Base-by-base conservation (phyloP, 2,113 vertebrate genomes). In the Drymodes brunneopygia region DNA sequence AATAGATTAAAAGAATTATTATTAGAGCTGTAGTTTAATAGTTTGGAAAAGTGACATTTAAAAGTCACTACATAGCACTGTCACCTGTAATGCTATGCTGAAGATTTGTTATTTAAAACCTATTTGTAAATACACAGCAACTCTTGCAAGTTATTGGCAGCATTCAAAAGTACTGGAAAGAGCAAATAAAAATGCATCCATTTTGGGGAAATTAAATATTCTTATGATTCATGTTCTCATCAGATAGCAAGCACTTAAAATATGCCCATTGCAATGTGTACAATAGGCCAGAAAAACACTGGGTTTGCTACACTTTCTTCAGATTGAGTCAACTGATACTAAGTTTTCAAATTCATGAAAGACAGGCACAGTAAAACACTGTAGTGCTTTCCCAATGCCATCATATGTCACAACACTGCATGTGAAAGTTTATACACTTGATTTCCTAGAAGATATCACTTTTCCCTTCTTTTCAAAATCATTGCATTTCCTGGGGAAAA, bases 1-100 rank as follows among this genome's bases (percentile, higher is more conserved):
- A 92, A 90, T 10, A 91, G 70, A 94, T 90, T 67, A 91, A 45
- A 93, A 60, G 8, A 57, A 87, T 86, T 90, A 67, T 81, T 90
- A 81, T 85, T 93, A 82, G 33, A 86, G 56, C 23, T 77, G 28
- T 23, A 78, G 65, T 69, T 86, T 65, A 94, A 89, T 33, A 53
- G n/a, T 75, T 88, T 53, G 64, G 69, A 93, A 94, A 95, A 95
- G 12, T 53, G 61, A 81, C 64, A 84, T 74, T 88, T 88, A 61
- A 58, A 73, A 94, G 44, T 53, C 16, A 6, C 35, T 67, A 56
- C 20, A 29, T 79, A 88, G 67, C n/a, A 51, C 67, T 64, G 40
- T 51, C 36, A 73, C 42, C 31, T 83, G 33, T 65, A 94, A 88
- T 3, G 18, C n/a, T 69, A 35, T 22, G 45, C 27, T 86, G 51